Conservation (phyloP, 1,140 invertebrate genomes). For the Ephestia elutella region DNA sequence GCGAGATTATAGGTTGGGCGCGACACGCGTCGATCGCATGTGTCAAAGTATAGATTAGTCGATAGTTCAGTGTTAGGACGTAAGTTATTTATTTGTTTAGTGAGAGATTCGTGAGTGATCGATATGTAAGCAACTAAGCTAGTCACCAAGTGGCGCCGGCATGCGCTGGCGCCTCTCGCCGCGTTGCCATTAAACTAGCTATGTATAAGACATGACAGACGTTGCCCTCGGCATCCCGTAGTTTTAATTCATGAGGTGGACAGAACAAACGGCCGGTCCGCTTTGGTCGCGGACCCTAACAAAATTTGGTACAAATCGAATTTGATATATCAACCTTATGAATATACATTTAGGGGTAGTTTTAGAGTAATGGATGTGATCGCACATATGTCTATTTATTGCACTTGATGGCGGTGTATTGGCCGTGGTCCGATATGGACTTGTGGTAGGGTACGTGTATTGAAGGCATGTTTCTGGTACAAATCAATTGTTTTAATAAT, state of each 20-base stretch:
- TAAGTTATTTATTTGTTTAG: slow-evolving; percentile 72
- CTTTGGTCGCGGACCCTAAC: slow-evolving; percentile 17
- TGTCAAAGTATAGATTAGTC: slow-evolving; percentile 38
- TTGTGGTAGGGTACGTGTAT: slow-evolving; percentile 7
- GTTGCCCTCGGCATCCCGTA: slow-evolving; percentile 26
- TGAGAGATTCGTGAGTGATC: slow-evolving; percentile 54
- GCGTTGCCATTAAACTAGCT: slow-evolving; percentile 59
- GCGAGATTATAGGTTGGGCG: slow-evolving; percentile 18
- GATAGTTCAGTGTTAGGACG: slow-evolving; percentile 46
- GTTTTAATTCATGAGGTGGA: slow-evolving; percentile 27
- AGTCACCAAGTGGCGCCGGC: slow-evolving; percentile 56
- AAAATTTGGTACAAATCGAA: slow-evolving; percentile 64
- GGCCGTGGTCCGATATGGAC: not conserved
- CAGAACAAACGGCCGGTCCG: not conserved
- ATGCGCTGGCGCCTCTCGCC: slow-evolving; percentile 29
- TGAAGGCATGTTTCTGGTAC: not conserved
- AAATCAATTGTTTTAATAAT: not conserved
- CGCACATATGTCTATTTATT: slow-evolving; percentile 58
- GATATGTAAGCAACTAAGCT: slow-evolving; percentile 68
- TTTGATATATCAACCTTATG: slow-evolving; percentile 55
- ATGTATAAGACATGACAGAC: slow-evolving; percentile 34
- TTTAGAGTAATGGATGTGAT: slow-evolving; percentile 50
- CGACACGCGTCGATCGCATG: slow-evolving; percentile 31
- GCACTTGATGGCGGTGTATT: slow-evolving; percentile 40
- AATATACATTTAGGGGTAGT: slow-evolving; percentile 38